phyloP scores from a whole-genome alignment of 2,888 invertebrate species.

The Psococerastis gibbosa region DNA sequence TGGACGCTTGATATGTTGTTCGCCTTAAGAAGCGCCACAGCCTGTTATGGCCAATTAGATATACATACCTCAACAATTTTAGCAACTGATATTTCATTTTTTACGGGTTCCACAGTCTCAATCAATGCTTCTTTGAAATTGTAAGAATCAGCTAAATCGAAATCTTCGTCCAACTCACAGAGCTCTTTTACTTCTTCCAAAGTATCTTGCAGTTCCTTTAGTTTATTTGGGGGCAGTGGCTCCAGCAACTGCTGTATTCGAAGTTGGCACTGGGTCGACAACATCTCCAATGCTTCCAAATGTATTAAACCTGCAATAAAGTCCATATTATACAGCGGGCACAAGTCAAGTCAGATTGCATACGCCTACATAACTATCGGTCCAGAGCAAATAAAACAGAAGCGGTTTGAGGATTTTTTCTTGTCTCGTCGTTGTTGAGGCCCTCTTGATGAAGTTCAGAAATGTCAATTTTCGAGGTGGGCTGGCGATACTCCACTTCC shows the following conservation, averaged over 20 bases:
- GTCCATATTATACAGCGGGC: too few relatives aligned
- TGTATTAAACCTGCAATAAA: constrained; percentile 67
- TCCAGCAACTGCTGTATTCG: constrained; percentile 46
- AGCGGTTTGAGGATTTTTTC: too few relatives aligned
- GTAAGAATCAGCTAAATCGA: constrained; percentile 21
- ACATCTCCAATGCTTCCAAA: constrained; percentile 77
- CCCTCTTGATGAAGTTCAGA: too few relatives aligned
- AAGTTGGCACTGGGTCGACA: constrained; percentile 61
- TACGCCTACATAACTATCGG: too few relatives aligned
- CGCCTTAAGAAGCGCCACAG: too few relatives aligned
- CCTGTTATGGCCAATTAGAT: too few relatives aligned
- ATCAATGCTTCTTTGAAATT: constrained; percentile 36
- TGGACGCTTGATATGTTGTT: too few relatives aligned
- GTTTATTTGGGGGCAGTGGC: constrained; percentile 34
- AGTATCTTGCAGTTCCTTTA: constrained; percentile 51
- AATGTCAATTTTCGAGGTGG: too few relatives aligned
- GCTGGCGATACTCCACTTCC: too few relatives aligned
- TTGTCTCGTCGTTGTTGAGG: too few relatives aligned
- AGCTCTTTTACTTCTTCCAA: constrained; percentile 59
- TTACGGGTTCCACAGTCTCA: constrained; percentile 41
- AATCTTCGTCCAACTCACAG: constrained; percentile 44
- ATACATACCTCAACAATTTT: constrained; percentile 36
- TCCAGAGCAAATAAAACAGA: neutral
- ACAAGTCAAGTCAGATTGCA: too few relatives aligned
- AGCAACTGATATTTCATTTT: constrained; percentile 39